Conservation (phyloP, 2,797 vertebrate species). For the Ambastaia sidthimunki region DNA sequence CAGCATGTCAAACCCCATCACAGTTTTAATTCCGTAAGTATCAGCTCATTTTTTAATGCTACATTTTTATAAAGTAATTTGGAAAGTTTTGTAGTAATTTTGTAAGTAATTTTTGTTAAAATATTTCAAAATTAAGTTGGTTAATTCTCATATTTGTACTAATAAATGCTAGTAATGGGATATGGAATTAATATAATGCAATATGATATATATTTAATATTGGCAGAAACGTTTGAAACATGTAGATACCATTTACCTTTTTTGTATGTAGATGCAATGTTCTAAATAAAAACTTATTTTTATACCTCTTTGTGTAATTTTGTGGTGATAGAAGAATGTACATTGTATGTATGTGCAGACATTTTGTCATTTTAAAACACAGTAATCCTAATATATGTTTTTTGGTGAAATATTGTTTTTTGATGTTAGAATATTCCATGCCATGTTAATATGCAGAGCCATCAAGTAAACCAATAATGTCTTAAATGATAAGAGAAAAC, state of each 20-base stretch:
- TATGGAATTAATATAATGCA: background rate
- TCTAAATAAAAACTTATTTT: conserved; percentile 22
- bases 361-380: too few species aligned
- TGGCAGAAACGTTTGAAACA: background rate
- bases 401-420: background rate
- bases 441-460: background rate
- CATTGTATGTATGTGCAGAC: too few species aligned
- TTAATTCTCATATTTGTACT: background rate
- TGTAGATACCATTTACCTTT: background rate
- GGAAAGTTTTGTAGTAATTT: too few species aligned
- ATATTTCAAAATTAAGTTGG: background rate
- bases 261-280: background rate
- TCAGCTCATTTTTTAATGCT: background rate
- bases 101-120: background rate
- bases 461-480: background rate
- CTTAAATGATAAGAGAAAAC: too few species aligned
- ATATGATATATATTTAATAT: background rate
- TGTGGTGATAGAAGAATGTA: background rate
- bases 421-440: background rate
- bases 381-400: background rate
- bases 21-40: conserved; percentile 28
- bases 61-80: background rate
- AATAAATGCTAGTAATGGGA: background rate
- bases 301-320: conserved; percentile 5
- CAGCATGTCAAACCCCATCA: background rate